phyloP scores from a whole-genome alignment of 2,888 invertebrate species.

The Zhuqinia jingwanae region DNA sequence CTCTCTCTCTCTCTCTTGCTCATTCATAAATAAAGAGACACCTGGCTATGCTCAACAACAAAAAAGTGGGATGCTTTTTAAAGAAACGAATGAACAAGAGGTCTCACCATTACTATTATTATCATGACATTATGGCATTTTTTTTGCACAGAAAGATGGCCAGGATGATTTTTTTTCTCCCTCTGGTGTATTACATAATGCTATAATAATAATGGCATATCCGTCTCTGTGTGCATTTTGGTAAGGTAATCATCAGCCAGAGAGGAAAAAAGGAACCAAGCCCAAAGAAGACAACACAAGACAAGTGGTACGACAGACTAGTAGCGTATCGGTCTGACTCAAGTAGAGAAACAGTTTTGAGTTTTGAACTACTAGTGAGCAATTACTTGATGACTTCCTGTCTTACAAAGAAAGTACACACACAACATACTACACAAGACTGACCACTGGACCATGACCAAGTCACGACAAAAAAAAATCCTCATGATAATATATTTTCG shows the following conservation, averaged over 20 bases:
- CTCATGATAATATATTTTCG: neutral
- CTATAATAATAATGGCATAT: conserved; percentile 24
- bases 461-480: conserved; percentile 34
- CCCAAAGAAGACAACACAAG: neutral
- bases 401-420: conserved; percentile 25
- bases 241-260: no score
- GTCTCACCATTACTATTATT: neutral
- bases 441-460: conserved; percentile 71
- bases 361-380: conserved; percentile 1
- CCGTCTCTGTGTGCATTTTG: neutral
- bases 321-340: no score
- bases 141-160: conserved; percentile 1
- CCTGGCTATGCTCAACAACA: conserved; percentile 30
- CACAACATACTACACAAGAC: no score
- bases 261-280: neutral
- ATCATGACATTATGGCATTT: neutral
- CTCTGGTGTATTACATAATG: neutral
- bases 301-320: no score
- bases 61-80: neutral
- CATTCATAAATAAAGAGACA: neutral
- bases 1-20: no score
- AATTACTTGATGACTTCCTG: conserved; percentile 72
- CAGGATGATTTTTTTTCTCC: neutral
- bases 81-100: conserved; percentile 11
- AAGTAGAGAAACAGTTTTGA: neutral